These are phyloP conservation scores for Stomatorhinus ivindoensis DNA, from an alignment of 2,113 vertebrate species.

Conservation along the genomic window DNA sequence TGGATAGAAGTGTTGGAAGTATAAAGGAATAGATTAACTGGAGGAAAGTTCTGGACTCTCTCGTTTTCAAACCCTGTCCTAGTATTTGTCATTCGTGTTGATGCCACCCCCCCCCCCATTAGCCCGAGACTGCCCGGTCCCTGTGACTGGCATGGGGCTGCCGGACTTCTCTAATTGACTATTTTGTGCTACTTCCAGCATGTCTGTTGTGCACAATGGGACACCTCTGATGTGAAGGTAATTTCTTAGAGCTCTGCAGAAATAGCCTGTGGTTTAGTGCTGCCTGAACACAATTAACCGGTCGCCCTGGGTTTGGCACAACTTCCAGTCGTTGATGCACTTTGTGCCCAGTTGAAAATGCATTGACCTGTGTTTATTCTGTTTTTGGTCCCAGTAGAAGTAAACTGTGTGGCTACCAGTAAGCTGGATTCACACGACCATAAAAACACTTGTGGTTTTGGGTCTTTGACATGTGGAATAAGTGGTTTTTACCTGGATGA, in stretches of 20 bases:
- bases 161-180: conserved; percentile 51
- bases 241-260: conserved; percentile 36
- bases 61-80: background rate
- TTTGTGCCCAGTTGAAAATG: conserved; percentile 30
- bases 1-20: background rate
- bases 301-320: conserved; percentile 40
- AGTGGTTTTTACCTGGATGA: background rate
- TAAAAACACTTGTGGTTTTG: background rate
- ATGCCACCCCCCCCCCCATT: background rate
- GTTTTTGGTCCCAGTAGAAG: background rate
- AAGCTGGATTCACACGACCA: background rate
- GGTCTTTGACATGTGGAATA: background rate
- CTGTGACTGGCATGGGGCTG: conserved; percentile 33
- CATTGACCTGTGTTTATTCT: background rate
- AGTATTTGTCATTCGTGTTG: background rate
- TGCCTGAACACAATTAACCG: conserved; percentile 48
- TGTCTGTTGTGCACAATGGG: conserved; percentile 39
- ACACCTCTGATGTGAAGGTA: conserved; percentile 44
- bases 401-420: background rate
- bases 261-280: conserved; percentile 40
- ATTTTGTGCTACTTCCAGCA: conserved; percentile 44
- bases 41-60: background rate
- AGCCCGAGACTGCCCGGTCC: background rate
- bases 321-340: background rate
- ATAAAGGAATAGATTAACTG: background rate